A percentile compares a stretch with the other conserved stretches of the same genome.
Conservation (phyloP, 1,140 invertebrate genomes). For the Pseudomyrmex cubaensis region DNA sequence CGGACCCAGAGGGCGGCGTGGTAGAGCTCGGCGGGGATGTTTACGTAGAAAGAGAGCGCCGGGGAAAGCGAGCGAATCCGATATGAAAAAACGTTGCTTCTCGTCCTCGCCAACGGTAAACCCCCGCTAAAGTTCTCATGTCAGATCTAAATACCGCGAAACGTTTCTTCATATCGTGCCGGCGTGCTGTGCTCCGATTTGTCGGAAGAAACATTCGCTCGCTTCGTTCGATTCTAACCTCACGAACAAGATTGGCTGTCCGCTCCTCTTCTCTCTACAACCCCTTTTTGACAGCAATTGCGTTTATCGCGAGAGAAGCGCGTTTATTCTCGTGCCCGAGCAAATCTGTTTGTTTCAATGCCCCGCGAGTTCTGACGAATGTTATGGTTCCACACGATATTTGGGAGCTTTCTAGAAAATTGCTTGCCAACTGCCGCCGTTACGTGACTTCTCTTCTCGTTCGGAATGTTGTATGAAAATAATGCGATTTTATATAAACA, state of each 20-base stretch:
- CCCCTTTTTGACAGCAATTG: no score
- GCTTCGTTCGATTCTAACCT: no score
- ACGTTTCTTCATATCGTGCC: no score
- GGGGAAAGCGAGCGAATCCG: conserved; percentile 56
- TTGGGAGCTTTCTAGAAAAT: background rate
- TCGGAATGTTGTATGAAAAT: background rate
- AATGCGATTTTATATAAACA: background rate
- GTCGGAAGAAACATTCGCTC: background rate
- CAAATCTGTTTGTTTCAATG: no score
- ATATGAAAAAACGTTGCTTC: conserved; percentile 74
- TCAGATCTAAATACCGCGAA: no score
- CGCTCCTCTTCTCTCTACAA: no score
- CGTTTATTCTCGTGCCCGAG: no score
- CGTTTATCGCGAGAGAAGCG: no score
- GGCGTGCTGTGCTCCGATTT: background rate
- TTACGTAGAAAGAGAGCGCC: conserved; percentile 65
- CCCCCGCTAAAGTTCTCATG: background rate
- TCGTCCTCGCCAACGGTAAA: conserved; percentile 68
- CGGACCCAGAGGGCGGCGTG: conserved; percentile 65
- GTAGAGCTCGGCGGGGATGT: conserved; percentile 65
- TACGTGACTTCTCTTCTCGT: background rate
- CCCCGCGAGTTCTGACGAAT: no score
- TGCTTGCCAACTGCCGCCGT: background rate
- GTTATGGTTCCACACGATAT: no score
- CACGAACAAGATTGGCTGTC: no score